These are phyloP conservation scores for Columba janthina DNA, from an alignment of 2,113 vertebrate genomes.

Conservation along the genomic window DNA sequence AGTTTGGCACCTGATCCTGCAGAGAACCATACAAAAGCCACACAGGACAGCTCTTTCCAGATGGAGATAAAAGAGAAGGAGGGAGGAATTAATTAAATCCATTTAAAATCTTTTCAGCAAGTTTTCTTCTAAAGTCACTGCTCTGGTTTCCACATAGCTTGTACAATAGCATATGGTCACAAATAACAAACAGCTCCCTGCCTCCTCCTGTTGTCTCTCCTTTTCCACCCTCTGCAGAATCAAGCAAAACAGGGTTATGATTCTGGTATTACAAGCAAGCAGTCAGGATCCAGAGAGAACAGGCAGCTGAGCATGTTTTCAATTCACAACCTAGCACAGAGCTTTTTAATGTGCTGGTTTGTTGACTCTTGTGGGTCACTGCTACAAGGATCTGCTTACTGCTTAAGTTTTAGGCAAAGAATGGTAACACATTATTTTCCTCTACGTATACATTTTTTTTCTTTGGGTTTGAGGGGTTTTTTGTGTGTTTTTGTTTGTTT, in stretches of 20 bases:
- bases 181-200: constrained; percentile 45
- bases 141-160: constrained; percentile 21
- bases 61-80: constrained; percentile 39
- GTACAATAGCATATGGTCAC: constrained; percentile 25
- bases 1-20: constrained; percentile 27
- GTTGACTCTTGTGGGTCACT: not conserved
- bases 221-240: not conserved
- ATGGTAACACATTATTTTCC: not conserved
- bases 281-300: not conserved
- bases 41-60: constrained; percentile 17
- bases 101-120: constrained; percentile 41
- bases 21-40: constrained; percentile 41
- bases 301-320: not conserved
- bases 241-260: not conserved
- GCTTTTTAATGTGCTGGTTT: not conserved
- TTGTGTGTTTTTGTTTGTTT: too few species aligned
- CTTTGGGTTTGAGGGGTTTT: too few species aligned
- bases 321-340: not conserved
- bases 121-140: constrained; percentile 28
- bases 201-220: not conserved
- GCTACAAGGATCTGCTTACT: not conserved
- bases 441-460: too few species aligned
- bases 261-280: not conserved
- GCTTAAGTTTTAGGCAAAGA: not conserved
- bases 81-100: constrained; percentile 63